Percentiles rank a stretch among this genome's conserved stretches.
phyloP scores from a whole-genome alignment of 1,140 invertebrate species.

The Bombus pyrosoma region DNA sequence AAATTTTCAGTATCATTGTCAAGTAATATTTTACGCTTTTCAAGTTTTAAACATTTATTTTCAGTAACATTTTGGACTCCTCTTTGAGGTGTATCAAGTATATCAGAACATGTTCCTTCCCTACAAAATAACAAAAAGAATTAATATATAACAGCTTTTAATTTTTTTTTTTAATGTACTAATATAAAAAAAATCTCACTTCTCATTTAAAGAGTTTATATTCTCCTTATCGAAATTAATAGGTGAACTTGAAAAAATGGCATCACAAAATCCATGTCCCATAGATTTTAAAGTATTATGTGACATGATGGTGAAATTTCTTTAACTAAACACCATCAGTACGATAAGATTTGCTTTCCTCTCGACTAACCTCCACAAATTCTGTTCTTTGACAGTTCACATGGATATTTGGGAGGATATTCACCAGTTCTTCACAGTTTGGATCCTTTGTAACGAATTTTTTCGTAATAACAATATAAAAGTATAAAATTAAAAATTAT shows the following conservation, averaged over 20 bases:
- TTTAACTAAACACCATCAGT: background rate
- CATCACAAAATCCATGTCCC: slow-evolving; percentile 70
- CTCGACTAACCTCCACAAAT: slow-evolving; percentile 41
- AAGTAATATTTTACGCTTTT: slow-evolving; percentile 20
- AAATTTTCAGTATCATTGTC: slow-evolving; percentile 48
- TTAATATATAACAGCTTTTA: background rate
- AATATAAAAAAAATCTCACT: slow-evolving; percentile 4
- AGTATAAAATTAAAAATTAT: background rate
- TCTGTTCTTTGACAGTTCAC: background rate
- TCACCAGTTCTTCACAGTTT: slow-evolving; percentile 4
- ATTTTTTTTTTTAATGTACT: background rate
- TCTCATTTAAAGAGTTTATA: slow-evolving; percentile 16
- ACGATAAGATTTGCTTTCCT: slow-evolving; percentile 15
- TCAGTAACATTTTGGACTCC: slow-evolving; percentile 7
- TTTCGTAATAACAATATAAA: background rate
- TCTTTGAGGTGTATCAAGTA: slow-evolving; percentile 14
- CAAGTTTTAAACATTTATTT: slow-evolving; percentile 5
- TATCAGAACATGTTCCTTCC: background rate
- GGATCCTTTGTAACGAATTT: slow-evolving; percentile 11
- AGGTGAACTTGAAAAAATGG: slow-evolving; percentile 75
- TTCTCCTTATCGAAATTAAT: slow-evolving; percentile 68
- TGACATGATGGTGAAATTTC: slow-evolving; percentile 43
- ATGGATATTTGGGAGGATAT: background rate
- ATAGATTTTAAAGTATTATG: slow-evolving; percentile 46
- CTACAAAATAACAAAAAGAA: background rate